Conservation (phyloP, 1,140 invertebrate species). For the Leptopilina boulardi region DNA sequence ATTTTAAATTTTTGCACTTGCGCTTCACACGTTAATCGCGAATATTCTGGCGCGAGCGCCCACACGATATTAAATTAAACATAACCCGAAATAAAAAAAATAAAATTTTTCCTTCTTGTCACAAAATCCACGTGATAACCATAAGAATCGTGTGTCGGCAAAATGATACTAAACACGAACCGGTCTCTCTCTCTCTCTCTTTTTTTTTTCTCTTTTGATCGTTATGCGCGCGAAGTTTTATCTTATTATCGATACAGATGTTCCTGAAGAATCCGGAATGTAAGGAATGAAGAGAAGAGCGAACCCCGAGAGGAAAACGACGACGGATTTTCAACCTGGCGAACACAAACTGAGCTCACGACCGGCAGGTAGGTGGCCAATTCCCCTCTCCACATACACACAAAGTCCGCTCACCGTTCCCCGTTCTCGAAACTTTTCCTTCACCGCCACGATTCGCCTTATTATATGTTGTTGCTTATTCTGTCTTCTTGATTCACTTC, state of each 20-base stretch:
- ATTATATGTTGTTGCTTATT: slow-evolving; percentile 18
- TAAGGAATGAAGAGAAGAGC: slow-evolving; percentile 28
- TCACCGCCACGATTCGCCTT: slow-evolving; percentile 14
- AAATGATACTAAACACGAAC: not conserved
- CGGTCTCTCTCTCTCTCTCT: not conserved
- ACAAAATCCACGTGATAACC: not conserved
- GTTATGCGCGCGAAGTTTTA: not conserved
- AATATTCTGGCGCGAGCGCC: not conserved
- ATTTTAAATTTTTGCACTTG: not conserved
- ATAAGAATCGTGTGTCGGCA: not conserved
- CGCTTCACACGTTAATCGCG: not conserved
- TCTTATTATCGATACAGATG: not conserved
- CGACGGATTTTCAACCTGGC: slow-evolving; percentile 72
- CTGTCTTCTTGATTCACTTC: slow-evolving; percentile 28
- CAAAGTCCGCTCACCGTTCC: slow-evolving; percentile 61
- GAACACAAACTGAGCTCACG: slow-evolving; percentile 70
- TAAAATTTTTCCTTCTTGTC: not conserved
- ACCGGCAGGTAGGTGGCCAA: slow-evolving; percentile 68
- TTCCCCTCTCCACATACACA: slow-evolving; percentile 62
- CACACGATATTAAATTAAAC: not conserved
- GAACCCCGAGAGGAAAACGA: slow-evolving; percentile 51
- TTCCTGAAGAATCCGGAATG: slow-evolving; percentile 34
- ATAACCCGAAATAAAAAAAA: not conserved
- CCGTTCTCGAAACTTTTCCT: slow-evolving; percentile 28
- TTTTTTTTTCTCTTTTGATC: no score